phyloP scores from a whole-genome alignment of 2,888 invertebrate genomes.

The Heteromyza rotundicornis region DNA sequence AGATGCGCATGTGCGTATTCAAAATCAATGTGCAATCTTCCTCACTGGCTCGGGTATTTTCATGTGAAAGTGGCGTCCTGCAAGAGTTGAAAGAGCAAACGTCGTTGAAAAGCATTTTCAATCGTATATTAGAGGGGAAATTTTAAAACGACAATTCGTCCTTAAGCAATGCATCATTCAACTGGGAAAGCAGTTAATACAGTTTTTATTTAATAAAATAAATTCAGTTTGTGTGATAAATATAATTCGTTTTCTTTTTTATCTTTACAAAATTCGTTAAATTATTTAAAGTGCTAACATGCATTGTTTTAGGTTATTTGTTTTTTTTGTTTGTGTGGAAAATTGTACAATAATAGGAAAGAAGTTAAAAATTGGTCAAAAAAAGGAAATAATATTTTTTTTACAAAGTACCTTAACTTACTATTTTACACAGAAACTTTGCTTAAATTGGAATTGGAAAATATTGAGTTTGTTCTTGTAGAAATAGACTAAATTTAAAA shows the following conservation, averaged over 20 bases:
- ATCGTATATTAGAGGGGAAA: conserved; percentile 35
- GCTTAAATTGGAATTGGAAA: conserved; percentile 24
- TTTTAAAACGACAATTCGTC: conserved; percentile 34
- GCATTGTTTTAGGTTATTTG: neutral
- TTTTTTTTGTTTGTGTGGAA: neutral
- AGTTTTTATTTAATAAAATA: conserved; percentile 3
- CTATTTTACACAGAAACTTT: conserved; percentile 30
- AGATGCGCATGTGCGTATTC: conserved; percentile 38
- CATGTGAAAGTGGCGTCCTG: conserved; percentile 41
- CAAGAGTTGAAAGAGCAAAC: conserved; percentile 39
- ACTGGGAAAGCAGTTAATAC: neutral
- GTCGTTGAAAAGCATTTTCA: conserved; percentile 30
- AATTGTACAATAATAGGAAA: neutral
- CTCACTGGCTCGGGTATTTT: conserved; percentile 38
- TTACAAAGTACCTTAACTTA: conserved; percentile 24
- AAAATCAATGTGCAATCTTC: conserved; percentile 39
- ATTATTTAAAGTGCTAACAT: too few relatives aligned
- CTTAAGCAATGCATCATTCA: conserved; percentile 25
- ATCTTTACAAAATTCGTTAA: too few relatives aligned
- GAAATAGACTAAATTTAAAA: conserved; percentile 39
- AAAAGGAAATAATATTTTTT: too few relatives aligned
- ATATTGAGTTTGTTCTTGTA: conserved; percentile 21
- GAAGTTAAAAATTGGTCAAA: neutral
- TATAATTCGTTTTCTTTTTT: too few relatives aligned
- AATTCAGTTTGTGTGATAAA: too few relatives aligned